Evolutionary conservation across 2,888 invertebrate genomes (phyloP).

Genomic region (Falcaria lacertinaria): DNA sequence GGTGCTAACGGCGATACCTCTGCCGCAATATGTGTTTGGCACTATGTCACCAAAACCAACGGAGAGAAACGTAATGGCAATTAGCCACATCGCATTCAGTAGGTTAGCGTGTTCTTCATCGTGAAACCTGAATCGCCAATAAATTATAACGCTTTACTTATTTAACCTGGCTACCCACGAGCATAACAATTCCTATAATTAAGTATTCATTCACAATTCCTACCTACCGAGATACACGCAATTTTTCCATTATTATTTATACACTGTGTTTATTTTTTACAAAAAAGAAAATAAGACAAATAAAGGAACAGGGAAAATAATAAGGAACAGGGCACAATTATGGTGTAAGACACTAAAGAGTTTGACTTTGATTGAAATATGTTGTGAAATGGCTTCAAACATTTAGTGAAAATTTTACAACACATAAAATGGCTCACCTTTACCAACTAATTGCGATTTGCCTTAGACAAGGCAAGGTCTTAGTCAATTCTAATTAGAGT

Average conservation of each 20-base stretch:
- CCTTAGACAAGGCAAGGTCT: slow-evolving; percentile 58
- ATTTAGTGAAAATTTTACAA: slow-evolving; percentile 41
- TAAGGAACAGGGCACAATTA: slow-evolving; percentile 25
- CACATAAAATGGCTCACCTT: slow-evolving; percentile 80
- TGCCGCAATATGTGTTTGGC: slow-evolving; percentile 99
- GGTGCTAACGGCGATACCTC: slow-evolving; percentile 99
- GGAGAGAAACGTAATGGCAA: slow-evolving; percentile 99
- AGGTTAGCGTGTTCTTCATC: slow-evolving; percentile 99
- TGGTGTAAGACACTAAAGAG: slow-evolving; percentile 55
- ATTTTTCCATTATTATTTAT: slow-evolving; percentile 23
- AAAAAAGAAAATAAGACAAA: slow-evolving; percentile 43
- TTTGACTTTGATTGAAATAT: slow-evolving; percentile 71
- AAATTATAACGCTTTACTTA: slow-evolving; percentile 68
- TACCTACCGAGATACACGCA: slow-evolving; percentile 37
- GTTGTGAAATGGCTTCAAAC: slow-evolving; percentile 52
- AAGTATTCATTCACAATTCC: slow-evolving; percentile 34
- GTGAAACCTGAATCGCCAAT: slow-evolving; percentile 90
- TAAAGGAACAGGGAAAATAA: too few species aligned
- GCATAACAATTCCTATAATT: slow-evolving; percentile 23
- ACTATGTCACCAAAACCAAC: slow-evolving; percentile 99
- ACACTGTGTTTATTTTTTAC: slow-evolving; percentile 24
- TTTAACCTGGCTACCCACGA: slow-evolving; percentile 33
- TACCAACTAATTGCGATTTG: slow-evolving; percentile 50
- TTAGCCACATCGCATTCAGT: slow-evolving; percentile 99
- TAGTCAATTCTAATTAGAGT: too few species aligned